Percentiles rank a stretch among this genome's conserved stretches.
Evolutionary conservation across 2,113 vertebrate genomes (phyloP).

Genomic region (Thunnus thynnus): DNA sequence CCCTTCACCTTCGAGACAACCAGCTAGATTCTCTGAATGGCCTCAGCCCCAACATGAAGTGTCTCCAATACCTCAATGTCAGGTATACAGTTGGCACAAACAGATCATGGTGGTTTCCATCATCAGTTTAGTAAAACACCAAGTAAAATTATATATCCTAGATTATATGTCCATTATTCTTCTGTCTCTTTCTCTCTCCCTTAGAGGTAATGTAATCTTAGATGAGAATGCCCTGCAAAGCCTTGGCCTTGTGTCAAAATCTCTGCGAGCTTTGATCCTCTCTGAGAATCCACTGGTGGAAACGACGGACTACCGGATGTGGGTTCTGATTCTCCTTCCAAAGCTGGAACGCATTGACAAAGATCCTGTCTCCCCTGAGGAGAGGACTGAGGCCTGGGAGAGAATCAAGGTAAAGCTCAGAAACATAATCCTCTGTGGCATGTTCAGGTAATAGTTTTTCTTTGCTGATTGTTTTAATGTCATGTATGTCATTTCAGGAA

Average conservation of each 20-base stretch:
- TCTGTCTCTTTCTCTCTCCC: background rate
- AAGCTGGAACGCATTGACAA: constrained; percentile 91
- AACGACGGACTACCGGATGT: constrained; percentile 82
- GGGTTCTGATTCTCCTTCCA: constrained; percentile 83
- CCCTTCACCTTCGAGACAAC: constrained; percentile 93
- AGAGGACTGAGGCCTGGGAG: constrained; percentile 82
- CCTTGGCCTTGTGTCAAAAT: constrained; percentile 69
- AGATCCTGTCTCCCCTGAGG: constrained; percentile 84
- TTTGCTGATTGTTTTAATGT: constrained; percentile 10
- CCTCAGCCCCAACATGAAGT: constrained; percentile 88
- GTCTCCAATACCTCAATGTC: constrained; percentile 92
- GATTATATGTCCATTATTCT: background rate
- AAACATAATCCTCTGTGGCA: background rate
- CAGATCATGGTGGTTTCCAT: background rate
- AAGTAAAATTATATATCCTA: background rate
- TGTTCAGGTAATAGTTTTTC: background rate
- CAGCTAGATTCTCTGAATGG: constrained; percentile 88
- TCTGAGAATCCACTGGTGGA: constrained; percentile 88
- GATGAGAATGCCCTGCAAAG: constrained; percentile 59
- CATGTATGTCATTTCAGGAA: constrained; percentile 68
- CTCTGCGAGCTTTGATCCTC: constrained; percentile 88
- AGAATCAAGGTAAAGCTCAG: constrained; percentile 67
- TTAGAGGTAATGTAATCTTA: constrained; percentile 80
- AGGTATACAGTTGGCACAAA: constrained; percentile 62
- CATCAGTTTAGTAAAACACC: background rate